These are phyloP conservation scores for Anticlea derivata DNA, from an alignment of 2,888 invertebrate species.

Conservation along the genomic window DNA sequence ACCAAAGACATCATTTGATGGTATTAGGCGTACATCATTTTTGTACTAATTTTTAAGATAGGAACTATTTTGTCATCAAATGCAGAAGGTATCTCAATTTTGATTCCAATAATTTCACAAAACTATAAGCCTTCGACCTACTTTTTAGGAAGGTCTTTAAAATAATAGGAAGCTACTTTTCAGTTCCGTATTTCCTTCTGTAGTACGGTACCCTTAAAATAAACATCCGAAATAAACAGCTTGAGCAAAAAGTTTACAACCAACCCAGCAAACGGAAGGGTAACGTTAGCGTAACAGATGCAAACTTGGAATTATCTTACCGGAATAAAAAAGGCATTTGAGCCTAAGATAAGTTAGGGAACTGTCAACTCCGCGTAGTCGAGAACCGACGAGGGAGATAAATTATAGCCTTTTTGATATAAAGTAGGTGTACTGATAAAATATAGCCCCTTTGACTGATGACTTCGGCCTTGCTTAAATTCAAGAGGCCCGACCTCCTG, in stretches of 20 bases:
- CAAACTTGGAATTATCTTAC: slow-evolving; percentile 37
- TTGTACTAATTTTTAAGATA: no score
- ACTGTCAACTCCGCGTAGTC: slow-evolving; percentile 49
- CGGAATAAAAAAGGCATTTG: slow-evolving; percentile 39
- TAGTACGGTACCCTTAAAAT: not conserved
- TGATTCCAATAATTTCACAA: no score
- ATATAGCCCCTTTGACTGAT: slow-evolving; percentile 38
- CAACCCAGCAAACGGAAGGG: slow-evolving; percentile 27
- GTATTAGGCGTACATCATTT: no score
- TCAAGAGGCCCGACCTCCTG: slow-evolving; percentile 32
- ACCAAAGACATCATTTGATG: no score
- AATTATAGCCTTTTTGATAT: slow-evolving; percentile 44
- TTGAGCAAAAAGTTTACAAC: slow-evolving; percentile 25
- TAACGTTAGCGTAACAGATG: slow-evolving; percentile 34
- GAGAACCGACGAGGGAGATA: slow-evolving; percentile 47
- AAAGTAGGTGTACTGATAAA: slow-evolving; percentile 24
- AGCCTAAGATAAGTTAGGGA: slow-evolving; percentile 49
- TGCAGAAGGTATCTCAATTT: no score
- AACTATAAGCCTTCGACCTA: no score
- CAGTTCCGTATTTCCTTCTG: not conserved
- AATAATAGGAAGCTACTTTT: no score
- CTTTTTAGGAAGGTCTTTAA: no score
- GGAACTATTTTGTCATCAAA: no score
- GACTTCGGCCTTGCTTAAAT: slow-evolving; percentile 33
- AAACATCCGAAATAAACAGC: slow-evolving; percentile 26